Conservation (phyloP, 2,888 invertebrate genomes). For the Cephus nigrinus region DNA sequence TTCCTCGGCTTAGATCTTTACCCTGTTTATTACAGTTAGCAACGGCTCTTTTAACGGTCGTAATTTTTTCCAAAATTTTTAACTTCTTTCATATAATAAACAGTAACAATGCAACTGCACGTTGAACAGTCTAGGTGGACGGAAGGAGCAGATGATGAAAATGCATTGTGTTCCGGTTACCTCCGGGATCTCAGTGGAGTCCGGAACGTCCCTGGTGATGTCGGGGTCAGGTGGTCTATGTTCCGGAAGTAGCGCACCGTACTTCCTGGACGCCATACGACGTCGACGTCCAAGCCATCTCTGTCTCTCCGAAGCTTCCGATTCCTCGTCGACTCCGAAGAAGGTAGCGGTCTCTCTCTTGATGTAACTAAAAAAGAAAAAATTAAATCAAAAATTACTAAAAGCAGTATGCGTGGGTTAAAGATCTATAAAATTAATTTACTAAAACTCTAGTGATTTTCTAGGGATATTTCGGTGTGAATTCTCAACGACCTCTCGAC, state of each 20-base stretch:
- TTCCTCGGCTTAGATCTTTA: neutral
- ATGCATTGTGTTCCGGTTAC: constrained; percentile 65
- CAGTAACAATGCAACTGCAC: neutral
- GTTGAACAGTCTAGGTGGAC: neutral
- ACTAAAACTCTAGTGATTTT: neutral
- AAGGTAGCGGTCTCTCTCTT: constrained; percentile 85
- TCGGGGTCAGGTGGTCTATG: constrained; percentile 73
- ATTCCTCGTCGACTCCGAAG: constrained; percentile 85
- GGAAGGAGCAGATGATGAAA: constrained; percentile 7
- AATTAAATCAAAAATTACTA: neutral
- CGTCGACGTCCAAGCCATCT: constrained; percentile 85
- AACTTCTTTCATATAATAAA: neutral
- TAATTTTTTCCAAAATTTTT: neutral
- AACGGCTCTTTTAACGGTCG: neutral
- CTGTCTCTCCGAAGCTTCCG: constrained; percentile 78
- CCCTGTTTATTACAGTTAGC: neutral
- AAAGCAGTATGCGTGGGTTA: neutral
- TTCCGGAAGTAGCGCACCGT: constrained; percentile 72
- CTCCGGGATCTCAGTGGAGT: constrained; percentile 59
- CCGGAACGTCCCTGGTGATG: constrained; percentile 68
- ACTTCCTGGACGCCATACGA: constrained; percentile 80
- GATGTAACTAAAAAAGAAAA: constrained; percentile 70
- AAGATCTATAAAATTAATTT: neutral
- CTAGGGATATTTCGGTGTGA: neutral
- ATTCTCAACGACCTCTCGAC: neutral